phyloP scores from a whole-genome alignment of 2,797 vertebrate species.

The Urocyon cinereoargenteus region DNA sequence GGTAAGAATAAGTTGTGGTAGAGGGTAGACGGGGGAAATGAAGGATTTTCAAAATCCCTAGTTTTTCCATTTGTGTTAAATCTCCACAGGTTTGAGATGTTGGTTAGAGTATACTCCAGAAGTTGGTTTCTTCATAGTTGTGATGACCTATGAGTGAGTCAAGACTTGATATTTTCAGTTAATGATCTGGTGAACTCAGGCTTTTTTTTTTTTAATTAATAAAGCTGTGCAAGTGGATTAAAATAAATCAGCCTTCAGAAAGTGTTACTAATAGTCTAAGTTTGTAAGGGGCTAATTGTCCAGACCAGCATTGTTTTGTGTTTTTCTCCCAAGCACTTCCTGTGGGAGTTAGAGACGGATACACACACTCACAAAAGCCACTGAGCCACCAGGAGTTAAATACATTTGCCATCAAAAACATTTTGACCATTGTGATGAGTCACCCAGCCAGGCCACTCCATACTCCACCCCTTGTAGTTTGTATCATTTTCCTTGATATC shows the following conservation, averaged over 20 bases:
- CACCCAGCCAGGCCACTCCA: not conserved
- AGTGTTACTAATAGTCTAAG: not conserved
- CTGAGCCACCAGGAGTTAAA: not conserved
- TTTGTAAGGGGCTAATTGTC: not conserved
- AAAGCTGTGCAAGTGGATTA: not conserved
- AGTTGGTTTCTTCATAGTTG: not conserved
- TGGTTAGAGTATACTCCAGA: not conserved
- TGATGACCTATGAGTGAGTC: not conserved
- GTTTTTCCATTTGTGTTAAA: constrained; percentile 36
- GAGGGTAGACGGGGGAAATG: not conserved
- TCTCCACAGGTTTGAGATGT: constrained; percentile 27
- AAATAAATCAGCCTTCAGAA: constrained; percentile 14
- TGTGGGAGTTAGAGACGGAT: not conserved
- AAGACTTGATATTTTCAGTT: constrained; percentile 17
- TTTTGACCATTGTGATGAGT: constrained; percentile 36
- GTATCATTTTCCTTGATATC: constrained; percentile 58
- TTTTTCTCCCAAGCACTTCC: not conserved
- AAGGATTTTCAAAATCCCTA: not conserved
- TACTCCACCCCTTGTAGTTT: not conserved
- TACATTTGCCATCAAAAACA: not conserved
- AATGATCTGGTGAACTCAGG: not conserved
- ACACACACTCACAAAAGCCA: not conserved
- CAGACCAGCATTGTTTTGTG: constrained; percentile 5
- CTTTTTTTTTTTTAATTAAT: not conserved
- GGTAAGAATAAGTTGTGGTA: constrained; percentile 10